A percentile compares a stretch with the other conserved stretches of the same genome.
These are phyloP conservation scores for Leucophenga maculata DNA, from an alignment of 2,888 invertebrate genomes.

Conservation along the genomic window DNA sequence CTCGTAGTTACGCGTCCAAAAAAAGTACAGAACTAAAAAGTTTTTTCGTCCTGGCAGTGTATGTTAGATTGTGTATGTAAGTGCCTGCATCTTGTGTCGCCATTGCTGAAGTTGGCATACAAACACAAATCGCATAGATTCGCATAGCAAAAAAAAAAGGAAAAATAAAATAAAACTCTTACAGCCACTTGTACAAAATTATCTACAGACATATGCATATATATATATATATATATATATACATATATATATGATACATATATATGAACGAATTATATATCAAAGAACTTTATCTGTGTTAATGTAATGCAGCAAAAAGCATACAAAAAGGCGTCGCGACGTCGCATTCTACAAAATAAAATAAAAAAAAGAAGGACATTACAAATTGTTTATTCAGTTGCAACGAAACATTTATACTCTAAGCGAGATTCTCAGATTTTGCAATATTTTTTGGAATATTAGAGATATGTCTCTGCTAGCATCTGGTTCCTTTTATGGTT, in stretches of 20 bases:
- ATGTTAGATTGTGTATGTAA: constrained; percentile 1
- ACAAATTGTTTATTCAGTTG: neutral
- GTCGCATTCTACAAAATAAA: neutral
- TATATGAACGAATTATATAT: constrained; percentile 62
- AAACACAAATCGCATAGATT: neutral
- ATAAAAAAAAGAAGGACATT: neutral
- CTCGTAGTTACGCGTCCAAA: constrained; percentile 49
- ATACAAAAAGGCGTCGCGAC: constrained; percentile 13
- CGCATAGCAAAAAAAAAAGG: constrained; percentile 9
- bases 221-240: constrained; percentile 34
- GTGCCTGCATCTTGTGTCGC: constrained; percentile 12
- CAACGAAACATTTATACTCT: no score
- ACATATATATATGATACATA: constrained; percentile 48
- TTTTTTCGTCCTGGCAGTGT: neutral
- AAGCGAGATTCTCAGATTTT: no score
- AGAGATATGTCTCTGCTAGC: no score
- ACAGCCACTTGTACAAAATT: constrained; percentile 4
- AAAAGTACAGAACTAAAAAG: no score
- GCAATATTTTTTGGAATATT: no score
- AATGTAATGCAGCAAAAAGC: constrained; percentile 64
- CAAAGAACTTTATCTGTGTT: constrained; percentile 68
- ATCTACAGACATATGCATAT: constrained; percentile 1
- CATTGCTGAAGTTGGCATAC: neutral
- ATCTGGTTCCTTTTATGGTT: no score
- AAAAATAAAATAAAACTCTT: neutral